Conservation (phyloP, 1,140 invertebrate species). For the Pogonomyrmex californicus region DNA sequence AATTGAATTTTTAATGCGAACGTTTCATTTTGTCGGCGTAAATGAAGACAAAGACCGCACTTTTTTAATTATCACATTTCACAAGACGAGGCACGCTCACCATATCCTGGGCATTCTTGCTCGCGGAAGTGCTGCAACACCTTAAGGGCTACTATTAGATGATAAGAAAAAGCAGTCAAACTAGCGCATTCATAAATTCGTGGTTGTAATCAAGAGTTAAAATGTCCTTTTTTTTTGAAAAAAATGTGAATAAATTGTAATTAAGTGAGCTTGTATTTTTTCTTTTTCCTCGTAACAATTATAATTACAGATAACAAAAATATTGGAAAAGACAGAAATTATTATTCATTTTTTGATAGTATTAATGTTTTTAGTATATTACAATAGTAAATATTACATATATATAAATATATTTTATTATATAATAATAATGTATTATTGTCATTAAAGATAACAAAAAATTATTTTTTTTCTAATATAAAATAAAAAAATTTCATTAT, state of each 20-base stretch:
- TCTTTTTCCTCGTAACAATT: background rate
- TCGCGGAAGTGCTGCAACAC: slow-evolving; percentile 1
- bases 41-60: slow-evolving; percentile 73
- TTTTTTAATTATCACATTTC: slow-evolving; percentile 75
- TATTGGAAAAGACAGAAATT: background rate
- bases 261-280: background rate
- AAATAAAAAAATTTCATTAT: slow-evolving; percentile 16
- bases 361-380: background rate
- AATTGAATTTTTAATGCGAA: slow-evolving; percentile 75
- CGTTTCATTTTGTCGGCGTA: slow-evolving; percentile 70
- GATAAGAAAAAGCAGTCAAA: background rate
- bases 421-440: background rate
- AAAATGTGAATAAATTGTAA: background rate
- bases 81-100: slow-evolving; percentile 32
- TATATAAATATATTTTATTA: background rate
- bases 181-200: slow-evolving; percentile 45
- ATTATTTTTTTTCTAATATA: background rate
- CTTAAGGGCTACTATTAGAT: background rate
- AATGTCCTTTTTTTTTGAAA: background rate
- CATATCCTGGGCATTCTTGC: slow-evolving; percentile 31
- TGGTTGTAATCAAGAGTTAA: background rate
- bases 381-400: background rate
- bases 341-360: background rate
- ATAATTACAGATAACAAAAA: background rate
- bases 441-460: background rate